Evolutionary conservation across 2,113 vertebrate genomes (phyloP).

Genomic region (Reinhardtius hippoglossoides): DNA sequence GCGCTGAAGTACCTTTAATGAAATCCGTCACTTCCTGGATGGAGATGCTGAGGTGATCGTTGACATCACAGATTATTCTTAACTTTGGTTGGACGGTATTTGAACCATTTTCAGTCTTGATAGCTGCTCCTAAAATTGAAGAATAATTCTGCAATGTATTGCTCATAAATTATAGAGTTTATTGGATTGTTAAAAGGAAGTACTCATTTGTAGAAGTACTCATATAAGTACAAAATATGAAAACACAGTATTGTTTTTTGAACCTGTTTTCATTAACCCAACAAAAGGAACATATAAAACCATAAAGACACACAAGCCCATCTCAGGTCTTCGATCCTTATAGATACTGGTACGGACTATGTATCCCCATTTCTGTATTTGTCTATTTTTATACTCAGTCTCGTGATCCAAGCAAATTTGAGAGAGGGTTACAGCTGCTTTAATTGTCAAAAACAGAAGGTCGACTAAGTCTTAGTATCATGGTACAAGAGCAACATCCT

Average conservation of each 20-base stretch:
- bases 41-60: neutral
- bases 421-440: neutral
- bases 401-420: neutral
- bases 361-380: too few species aligned
- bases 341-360: too few species aligned
- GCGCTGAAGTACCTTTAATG: constrained; percentile 17
- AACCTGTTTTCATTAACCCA: too few species aligned
- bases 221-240: too few species aligned
- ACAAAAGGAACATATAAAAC: too few species aligned
- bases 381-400: neutral
- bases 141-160: neutral
- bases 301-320: too few species aligned
- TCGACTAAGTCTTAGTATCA: too few species aligned
- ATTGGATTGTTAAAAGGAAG: neutral
- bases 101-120: constrained; percentile 5
- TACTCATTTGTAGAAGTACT: too few species aligned
- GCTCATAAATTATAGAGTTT: neutral
- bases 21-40: constrained; percentile 7
- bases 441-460: constrained; percentile 10
- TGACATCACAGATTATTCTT: constrained; percentile 6
- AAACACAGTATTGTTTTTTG: too few species aligned
- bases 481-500: too few species aligned
- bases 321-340: too few species aligned
- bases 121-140: neutral
- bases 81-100: neutral